Evolutionary conservation across 2,113 vertebrate genomes (phyloP).

Genomic region (Microtus montanus): DNA sequence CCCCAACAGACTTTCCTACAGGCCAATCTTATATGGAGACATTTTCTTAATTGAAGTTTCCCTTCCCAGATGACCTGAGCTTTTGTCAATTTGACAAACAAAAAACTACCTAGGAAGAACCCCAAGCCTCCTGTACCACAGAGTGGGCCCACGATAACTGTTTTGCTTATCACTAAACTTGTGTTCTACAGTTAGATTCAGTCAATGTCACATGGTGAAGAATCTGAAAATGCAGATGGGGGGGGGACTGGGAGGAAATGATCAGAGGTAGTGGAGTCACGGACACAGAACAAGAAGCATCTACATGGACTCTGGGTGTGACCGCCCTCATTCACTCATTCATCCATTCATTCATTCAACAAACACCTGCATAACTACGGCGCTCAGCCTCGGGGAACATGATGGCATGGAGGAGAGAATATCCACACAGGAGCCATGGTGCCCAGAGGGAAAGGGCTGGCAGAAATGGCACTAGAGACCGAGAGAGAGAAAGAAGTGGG

Average conservation of each 20-base stretch:
- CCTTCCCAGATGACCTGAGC: background rate
- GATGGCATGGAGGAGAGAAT: background rate
- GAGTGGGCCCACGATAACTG: background rate
- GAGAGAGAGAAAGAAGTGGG: background rate
- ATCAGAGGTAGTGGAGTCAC: constrained; percentile 1
- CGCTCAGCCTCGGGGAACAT: background rate
- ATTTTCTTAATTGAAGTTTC: background rate
- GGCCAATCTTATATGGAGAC: background rate
- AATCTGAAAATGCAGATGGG: background rate
- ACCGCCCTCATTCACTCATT: too few species aligned
- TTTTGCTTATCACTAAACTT: constrained; percentile 24
- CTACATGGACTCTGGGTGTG: background rate
- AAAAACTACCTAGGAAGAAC: background rate
- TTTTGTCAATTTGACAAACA: background rate
- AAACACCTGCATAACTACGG: background rate
- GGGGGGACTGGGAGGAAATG: background rate
- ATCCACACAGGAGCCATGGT: background rate
- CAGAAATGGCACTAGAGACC: background rate
- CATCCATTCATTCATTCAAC: background rate
- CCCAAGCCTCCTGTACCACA: background rate
- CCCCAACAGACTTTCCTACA: background rate
- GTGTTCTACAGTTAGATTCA: background rate
- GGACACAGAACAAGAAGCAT: constrained; percentile 30
- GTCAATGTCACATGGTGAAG: background rate
- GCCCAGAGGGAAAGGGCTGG: background rate